Percentiles rank a stretch among this genome's conserved stretches.
Evolutionary conservation across 2,113 vertebrate species (phyloP).

Genomic region (Emydura subglobosa): DNA sequence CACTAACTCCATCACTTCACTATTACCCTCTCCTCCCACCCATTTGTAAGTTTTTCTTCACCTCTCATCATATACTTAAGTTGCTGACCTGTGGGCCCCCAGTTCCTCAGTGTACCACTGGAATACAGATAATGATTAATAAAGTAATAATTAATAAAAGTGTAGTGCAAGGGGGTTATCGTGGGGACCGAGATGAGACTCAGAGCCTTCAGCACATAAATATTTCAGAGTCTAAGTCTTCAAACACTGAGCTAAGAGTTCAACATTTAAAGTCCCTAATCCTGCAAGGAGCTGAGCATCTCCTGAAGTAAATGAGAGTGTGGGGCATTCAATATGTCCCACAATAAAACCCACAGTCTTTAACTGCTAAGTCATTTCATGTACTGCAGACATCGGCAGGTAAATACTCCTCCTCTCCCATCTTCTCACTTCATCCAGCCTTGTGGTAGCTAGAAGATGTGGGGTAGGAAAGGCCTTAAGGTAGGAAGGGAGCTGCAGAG

Average conservation of each 20-base stretch:
- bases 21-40: not conserved
- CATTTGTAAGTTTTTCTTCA: not conserved
- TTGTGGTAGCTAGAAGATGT: not conserved
- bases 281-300: not conserved
- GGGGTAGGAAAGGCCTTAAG: constrained; percentile 17
- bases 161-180: not conserved
- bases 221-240: not conserved
- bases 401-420: not conserved
- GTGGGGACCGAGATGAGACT: not conserved
- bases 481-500: constrained; percentile 3
- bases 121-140: not conserved
- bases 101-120: not conserved
- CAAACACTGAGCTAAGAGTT: not conserved
- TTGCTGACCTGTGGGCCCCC: not conserved
- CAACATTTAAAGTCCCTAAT: not conserved
- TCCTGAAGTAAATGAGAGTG: not conserved
- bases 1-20: not conserved
- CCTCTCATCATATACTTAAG: not conserved
- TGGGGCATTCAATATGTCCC: not conserved
- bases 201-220: not conserved
- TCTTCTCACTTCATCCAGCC: not conserved
- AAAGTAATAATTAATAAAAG: not conserved
- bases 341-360: constrained; percentile 5
- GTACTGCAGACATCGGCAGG: not conserved
- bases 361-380: constrained; percentile 38